Base-by-base conservation (phyloP, 2,797 vertebrate genomes). In the Hybognathus amarus region DNA sequence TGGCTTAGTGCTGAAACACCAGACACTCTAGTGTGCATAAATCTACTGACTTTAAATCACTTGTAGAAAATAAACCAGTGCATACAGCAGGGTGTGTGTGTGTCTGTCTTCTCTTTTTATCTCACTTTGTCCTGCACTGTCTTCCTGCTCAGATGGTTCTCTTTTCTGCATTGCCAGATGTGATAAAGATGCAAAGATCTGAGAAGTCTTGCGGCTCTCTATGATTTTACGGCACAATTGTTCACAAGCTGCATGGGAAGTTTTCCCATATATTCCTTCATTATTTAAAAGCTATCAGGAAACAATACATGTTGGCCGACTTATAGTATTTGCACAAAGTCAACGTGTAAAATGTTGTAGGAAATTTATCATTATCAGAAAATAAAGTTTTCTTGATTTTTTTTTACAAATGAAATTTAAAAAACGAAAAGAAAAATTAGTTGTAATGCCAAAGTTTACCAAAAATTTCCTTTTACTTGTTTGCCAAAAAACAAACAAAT, bases 121-220 rank as follows among this genome's bases (percentile, higher is more conserved):
- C 18, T 64, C 36, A 38, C 30, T 83, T 79, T 61, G 61, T 71
- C 66, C 59, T 84, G 47, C 74, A 45, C 63, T 83, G 70, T 80
- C 69, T 24, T 64, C 52, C 38, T 67, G 70, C 40, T 87, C 40
- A 36, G 42, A 79, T 24, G 45, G 20, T 66, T 82, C 22, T 54
- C 67, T 78, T 85, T 88, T 83, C 73, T 76, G 45, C 70, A 69
- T 83, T 86, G 83, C 77, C 85, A 87, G 83, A 85, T 85, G 83
- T 85, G 86, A 87, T 83, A 81, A 83, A 83, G 64, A 86, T 77
- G 70, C 79, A 76, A 71, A 85, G 73, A 80, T 83, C 73, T 83
- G 50, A 83, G 71, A 66, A n/a, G 61, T 24, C 50, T 52, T 6
- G 20, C n/a, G n/a, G n/a, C 83, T 84, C 68, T 76, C 36, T 24